Base-by-base conservation (phyloP, 2,113 vertebrate genomes). In the Eulacestoma nigropectus region DNA sequence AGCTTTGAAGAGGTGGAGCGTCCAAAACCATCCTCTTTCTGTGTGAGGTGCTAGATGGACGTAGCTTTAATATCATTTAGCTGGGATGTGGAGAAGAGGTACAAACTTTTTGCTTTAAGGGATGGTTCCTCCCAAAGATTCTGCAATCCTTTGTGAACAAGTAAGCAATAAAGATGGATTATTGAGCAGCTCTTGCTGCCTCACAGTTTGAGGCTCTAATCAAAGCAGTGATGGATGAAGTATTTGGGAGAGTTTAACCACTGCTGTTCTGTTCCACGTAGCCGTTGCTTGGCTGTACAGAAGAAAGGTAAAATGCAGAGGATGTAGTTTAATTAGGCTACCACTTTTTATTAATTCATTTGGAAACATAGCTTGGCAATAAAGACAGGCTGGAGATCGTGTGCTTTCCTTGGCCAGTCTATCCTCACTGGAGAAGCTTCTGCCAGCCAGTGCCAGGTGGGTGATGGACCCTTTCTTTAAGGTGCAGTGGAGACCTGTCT, bases 41-140 rank as follows among this genome's bases (percentile, higher is more conserved):
- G 15, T 41, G 25, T 82, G 84, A 89, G 56, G 65, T 91, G 95
- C 96, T 97, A 89, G 89, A 95, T 96, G 41, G 94, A 76, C 29
- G 30, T 47, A 84, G 87, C 59, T 72, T 69, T 82, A 49, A 8
- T 25, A 30, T 64, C 6, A 27, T 47, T 52, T 68, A 11, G 15
- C 27, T 76, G 57, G 42, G 26, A 65, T 33, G 11, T 62, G 55
- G 50, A 77, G 44, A 59, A 19, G 39, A 42, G 64, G 35, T 68
- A 52, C 32, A 27, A 37, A 41, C 16, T 10, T 72, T 8, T 68
- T 62, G 7, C 18, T 70, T 59, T 46, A 46, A 41, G 22, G 11
- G 2, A 33, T 84, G 55, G 47, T 55, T 74, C 23, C 29, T 77
- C 11, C 7, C 13, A 72, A 49, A 67, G 22, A 23, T 29, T 50